Base-by-base conservation (phyloP, 2,888 invertebrate species). In the Stramonita haemastoma region DNA sequence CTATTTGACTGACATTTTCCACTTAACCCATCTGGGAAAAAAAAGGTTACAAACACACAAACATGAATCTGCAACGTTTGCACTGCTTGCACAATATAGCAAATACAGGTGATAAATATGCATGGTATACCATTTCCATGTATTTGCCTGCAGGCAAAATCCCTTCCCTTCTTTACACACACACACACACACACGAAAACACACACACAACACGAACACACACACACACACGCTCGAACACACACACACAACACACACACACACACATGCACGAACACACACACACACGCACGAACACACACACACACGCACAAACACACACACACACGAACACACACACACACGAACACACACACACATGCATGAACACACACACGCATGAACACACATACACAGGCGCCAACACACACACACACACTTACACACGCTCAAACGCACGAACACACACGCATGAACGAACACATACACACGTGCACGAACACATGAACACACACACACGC, bases 241-340 rank as follows among this genome's bases (percentile, higher is more conserved):
- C 79, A 34, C 34, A 34, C 79, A 73, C 73, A 29, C 0, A 73
- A n/a, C n/a, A n/a, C n/a, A n/a, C n/a, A 32, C 32, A 32, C 29
- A 84, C 60, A 34, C 19, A 77, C 46, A 77, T 36, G 17, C 87
- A 70, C 77, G 77, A 22, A 77, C 87, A 32, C 46, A 19, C 46
- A 36, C 46, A 46, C 77, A 70, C 87, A 17, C 77, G 6, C 79
- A 36, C 8, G 29, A 70, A 26, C 79, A 34, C 79, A 22, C 87
- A 77, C 79, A 22, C 87, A 17, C 2, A 77, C 56, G 36, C 87
- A 77, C 87, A 77, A 26, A 46, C 57, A 77, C 34, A 73, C 70
- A 70, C 73, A 73, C 73, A 73, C 26, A 73, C 73, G 17, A 17
- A 57, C 57, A 17, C 57, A 57, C n/a, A 60, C 60, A 60, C 19